Evolutionary conservation across 1,140 invertebrate genomes (phyloP).

Genomic region (Drosophila pallidifrons): DNA sequence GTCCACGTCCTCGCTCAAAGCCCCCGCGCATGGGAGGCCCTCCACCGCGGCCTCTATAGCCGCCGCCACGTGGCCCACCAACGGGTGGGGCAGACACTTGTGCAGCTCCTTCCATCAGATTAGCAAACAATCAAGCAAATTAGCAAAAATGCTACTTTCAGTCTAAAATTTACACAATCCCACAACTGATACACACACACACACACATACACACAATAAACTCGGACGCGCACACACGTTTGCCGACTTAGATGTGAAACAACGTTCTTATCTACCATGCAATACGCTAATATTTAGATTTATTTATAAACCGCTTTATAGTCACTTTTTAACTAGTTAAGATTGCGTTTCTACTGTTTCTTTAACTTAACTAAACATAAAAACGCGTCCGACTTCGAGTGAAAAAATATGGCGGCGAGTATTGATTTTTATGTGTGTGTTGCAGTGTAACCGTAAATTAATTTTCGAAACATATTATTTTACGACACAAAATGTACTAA

Average conservation of each 20-base stretch:
- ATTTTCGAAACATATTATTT: background rate
- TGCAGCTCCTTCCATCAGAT: constrained; percentile 71
- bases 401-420: constrained; percentile 81
- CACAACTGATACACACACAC: constrained; percentile 36
- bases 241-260: constrained; percentile 18
- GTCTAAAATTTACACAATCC: constrained; percentile 34
- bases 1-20: constrained; percentile 78
- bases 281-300: constrained; percentile 6
- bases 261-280: constrained; percentile 2
- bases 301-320: background rate
- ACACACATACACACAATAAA: constrained; percentile 26
- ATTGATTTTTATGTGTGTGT: constrained; percentile 70
- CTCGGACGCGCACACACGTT: constrained; percentile 51
- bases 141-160: constrained; percentile 14
- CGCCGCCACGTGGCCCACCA: constrained; percentile 75
- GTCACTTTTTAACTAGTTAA: constrained; percentile 29
- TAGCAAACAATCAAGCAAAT: background rate
- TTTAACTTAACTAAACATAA: constrained; percentile 64
- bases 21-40: constrained; percentile 77
- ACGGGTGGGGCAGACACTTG: constrained; percentile 64
- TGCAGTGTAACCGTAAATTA: constrained; percentile 3
- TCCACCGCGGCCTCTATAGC: constrained; percentile 77
- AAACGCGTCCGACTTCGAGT: constrained; percentile 65
- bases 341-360: constrained; percentile 39
- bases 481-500: background rate